Conservation (phyloP, 2,113 vertebrate species). For the Rhinogobius similis region DNA sequence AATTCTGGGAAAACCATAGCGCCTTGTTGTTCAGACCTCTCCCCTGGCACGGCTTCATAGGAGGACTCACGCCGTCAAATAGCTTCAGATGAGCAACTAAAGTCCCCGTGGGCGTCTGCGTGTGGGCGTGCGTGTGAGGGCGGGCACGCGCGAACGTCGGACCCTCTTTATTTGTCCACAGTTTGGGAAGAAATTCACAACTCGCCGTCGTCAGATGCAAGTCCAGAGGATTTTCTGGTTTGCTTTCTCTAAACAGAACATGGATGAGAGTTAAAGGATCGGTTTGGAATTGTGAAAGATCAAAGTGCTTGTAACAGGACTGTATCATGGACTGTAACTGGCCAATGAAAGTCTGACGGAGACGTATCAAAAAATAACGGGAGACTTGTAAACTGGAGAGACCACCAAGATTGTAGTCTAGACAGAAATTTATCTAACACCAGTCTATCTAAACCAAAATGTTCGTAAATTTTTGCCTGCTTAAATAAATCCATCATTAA, state of each 20-base stretch:
- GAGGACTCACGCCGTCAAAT: slow-evolving; percentile 75
- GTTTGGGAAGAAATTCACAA: slow-evolving; percentile 31
- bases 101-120: slow-evolving; percentile 73
- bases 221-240: slow-evolving; percentile 44
- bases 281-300: slow-evolving; percentile 37
- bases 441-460: too few species aligned
- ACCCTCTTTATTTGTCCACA: slow-evolving; percentile 65
- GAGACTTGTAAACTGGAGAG: slow-evolving; percentile 64
- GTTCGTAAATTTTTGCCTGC: too few species aligned
- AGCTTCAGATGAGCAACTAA: slow-evolving; percentile 79
- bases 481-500: too few species aligned
- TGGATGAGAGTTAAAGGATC: slow-evolving; percentile 43
- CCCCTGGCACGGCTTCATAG: slow-evolving; percentile 72
- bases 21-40: slow-evolving; percentile 70
- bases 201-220: slow-evolving; percentile 27
- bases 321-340: slow-evolving; percentile 72
- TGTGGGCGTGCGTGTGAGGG: slow-evolving; percentile 59
- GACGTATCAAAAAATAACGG: slow-evolving; percentile 83
- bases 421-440: too few species aligned
- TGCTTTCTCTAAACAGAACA: slow-evolving; percentile 55
- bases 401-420: too few species aligned
- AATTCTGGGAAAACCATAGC: slow-evolving; percentile 76
- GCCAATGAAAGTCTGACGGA: slow-evolving; percentile 84
- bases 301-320: slow-evolving; percentile 70
- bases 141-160: slow-evolving; percentile 9